Base-by-base conservation (phyloP, 2,888 invertebrate genomes). In the Mythimna albipuncta region DNA sequence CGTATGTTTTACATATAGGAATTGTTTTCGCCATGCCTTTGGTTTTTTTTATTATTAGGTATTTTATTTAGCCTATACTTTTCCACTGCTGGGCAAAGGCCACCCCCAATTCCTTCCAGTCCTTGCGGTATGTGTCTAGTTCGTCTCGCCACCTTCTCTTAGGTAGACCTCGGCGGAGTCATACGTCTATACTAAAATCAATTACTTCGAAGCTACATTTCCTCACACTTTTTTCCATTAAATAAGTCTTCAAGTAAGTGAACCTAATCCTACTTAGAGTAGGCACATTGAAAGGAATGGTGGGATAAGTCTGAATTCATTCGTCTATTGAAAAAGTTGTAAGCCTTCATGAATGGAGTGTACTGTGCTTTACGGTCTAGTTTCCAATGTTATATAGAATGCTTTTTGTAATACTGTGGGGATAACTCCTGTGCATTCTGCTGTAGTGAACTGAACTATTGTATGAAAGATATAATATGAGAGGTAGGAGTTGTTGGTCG, bases 251-350 rank as follows among this genome's bases (percentile, higher is more conserved):
- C 19, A 57, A 52, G 44, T 50, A 50, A 50, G 2, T 58, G 16
- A 52, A 38, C 26, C 7, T 21, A 54, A 61, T 47, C 21, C 19
- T 16, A 16, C 32, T 54, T n/a, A 32, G 19, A 19, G 2, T 38
- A 38, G 55, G n/a, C 16, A 38, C 16, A 6, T 44, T 68, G 5
- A 47, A 64, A 16, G n/a, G 21, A 58, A 58, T 10, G 7, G 10
- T 64, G 35, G 13, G 13, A 50, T 32, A 41, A 35, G 32, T 26
- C 55, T n/a, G 35, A 21, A 54, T 35, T 63, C 13, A 69, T 32
- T 65, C 38, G 16, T 11, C 38, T 47, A 68, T 70, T 57, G 44
- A 55, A 76, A 75, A 81, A 66, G 19, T 64, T 64, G 50, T 44
- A 35, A 81, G 54, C 21, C 7, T 11, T 16, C 13, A 44, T 52